Evolutionary conservation across 92 coral and sea anemone genomes (phyloP), one percentile per base, ranked within the genome.

Genomic region (Epizoanthus fatuus): DNA sequence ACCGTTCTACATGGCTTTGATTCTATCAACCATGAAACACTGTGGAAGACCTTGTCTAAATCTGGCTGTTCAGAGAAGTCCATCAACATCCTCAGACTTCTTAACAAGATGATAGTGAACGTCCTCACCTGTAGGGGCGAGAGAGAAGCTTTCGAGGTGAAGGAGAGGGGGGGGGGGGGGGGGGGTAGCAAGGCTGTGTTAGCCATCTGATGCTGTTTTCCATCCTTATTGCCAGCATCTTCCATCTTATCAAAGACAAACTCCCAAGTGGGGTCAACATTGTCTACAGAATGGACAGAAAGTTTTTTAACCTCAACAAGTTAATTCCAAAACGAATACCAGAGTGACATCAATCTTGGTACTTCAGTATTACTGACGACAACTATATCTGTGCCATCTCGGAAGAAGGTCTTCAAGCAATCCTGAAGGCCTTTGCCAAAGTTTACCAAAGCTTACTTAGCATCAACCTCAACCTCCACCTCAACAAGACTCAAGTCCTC

Each of bases 251-350:
- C 8, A 40, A 81, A 47, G 85, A 65, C 29, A 68, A 29, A 51
- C 73, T 56, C 7, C 90, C 79, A 9, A 79, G 35, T 29, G 80
- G 81, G 47, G 76, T 79, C 25, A 79, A 86, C 32, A 16, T 86
- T 15, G 25, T 47, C 39, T 86, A 79, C 52, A 13, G 81, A 37
- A 69, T 79, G 86, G 85, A 86, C 55, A 80, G 80, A 73, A 69
- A 68, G 69, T 78, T 82, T 20, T 86, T 86, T 54, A 81, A 81
- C 45, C 68, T 88, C 13, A 19, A 67, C 16, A 47, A 37, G 78
- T 81, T 10, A 84, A 72, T 37, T 51, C 69, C 2, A 71, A 57
- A 29, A 71, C 32, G 19, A 69, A 69, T 54, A 52, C 80, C 40
- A 11, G 22, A 22, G 10, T 51, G 10, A 9, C 53, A 15, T 19